These are phyloP conservation scores for Agrypnia vestita DNA, from an alignment of 1,140 invertebrate species.

Conservation along the genomic window DNA sequence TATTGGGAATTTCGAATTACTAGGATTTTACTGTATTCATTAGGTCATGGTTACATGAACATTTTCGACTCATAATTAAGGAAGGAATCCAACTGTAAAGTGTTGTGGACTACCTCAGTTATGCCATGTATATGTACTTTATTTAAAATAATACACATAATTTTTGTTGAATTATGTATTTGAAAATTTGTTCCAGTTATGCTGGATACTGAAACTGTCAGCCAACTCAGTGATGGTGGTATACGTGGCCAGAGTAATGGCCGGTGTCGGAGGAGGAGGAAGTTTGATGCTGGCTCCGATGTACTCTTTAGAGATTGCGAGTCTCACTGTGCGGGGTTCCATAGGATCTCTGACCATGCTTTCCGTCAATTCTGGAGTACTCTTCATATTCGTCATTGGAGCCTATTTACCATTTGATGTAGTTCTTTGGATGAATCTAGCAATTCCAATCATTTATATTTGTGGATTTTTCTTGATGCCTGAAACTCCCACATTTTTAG, in stretches of 20 bases:
- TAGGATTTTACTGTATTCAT: no score
- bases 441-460: conserved; percentile 68
- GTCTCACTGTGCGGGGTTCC: conserved; percentile 73
- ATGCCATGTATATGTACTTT: no score
- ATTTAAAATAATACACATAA: no score
- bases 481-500: conserved; percentile 73
- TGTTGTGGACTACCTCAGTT: no score
- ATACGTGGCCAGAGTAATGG: conserved; percentile 64
- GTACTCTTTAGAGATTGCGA: conserved; percentile 76
- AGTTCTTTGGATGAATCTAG: not conserved
- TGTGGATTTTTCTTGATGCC: conserved; percentile 66
- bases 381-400: conserved; percentile 75
- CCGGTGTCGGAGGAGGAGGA: conserved; percentile 71
- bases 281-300: conserved; percentile 71
- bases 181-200: conserved; percentile 51
- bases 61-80: no score
- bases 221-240: conserved; percentile 63
- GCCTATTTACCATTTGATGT: conserved; percentile 68
- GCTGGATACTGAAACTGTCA: conserved; percentile 68
- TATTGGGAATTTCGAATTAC: no score
- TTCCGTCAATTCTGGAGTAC: conserved; percentile 74
- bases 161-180: no score
- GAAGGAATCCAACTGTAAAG: no score
- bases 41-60: no score
- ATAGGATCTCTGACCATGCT: conserved; percentile 73